Evolutionary conservation across 2,888 invertebrate species (phyloP).

Genomic region (Tenthredo amoena): DNA sequence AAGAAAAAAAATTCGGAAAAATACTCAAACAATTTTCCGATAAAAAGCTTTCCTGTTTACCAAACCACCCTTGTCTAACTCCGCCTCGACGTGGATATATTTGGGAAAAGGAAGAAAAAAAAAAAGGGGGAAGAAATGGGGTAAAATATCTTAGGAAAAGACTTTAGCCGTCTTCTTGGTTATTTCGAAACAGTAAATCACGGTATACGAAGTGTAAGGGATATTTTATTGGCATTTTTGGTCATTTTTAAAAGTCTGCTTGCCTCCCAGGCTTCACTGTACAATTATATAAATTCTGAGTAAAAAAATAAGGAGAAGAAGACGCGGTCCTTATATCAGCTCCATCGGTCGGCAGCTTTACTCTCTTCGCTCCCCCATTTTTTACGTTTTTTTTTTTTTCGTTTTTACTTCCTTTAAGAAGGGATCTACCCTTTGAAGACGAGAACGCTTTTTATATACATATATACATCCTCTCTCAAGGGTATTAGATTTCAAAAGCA

Average conservation of each 20-base stretch:
- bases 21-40: neutral
- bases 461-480: neutral
- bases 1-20: neutral
- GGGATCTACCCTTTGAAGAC: neutral
- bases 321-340: neutral
- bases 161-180: neutral
- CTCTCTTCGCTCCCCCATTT: neutral
- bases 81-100: neutral
- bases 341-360: neutral
- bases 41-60: neutral
- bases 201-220: neutral
- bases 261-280: neutral
- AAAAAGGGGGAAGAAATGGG: neutral
- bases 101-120: neutral
- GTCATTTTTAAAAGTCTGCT: neutral
- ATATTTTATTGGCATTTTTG: neutral
- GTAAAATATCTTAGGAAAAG: neutral
- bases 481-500: neutral
- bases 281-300: neutral
- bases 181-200: neutral
- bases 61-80: neutral
- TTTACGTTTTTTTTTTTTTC: neutral
- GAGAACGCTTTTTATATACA: neutral
- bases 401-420: neutral
- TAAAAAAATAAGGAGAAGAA: neutral